Evolutionary conservation across 2,888 invertebrate species (phyloP).

Genomic region (Cephalotes varians): DNA sequence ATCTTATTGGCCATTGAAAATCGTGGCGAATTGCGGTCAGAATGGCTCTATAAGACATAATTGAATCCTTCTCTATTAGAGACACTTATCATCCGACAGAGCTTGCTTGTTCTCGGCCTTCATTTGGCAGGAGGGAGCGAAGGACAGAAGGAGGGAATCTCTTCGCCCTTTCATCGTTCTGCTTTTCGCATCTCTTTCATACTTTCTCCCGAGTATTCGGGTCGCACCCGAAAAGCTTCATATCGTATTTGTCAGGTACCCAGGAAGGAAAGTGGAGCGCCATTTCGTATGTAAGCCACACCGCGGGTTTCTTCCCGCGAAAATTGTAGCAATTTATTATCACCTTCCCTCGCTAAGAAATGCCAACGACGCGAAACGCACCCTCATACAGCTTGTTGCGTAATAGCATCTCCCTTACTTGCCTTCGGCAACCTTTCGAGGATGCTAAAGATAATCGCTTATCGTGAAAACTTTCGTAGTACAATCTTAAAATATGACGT

Average conservation of each 20-base stretch:
- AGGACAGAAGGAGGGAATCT: not conserved
- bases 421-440: conserved; percentile 24
- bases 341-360: conserved; percentile 68
- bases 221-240: conserved; percentile 76
- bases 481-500: not conserved
- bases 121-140: conserved; percentile 64
- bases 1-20: conserved; percentile 56
- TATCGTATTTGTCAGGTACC: conserved; percentile 81
- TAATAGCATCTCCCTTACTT: conserved; percentile 50
- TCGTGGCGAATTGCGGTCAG: conserved; percentile 60
- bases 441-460: not conserved
- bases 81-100: conserved; percentile 76
- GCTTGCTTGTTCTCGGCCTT: conserved; percentile 66
- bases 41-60: conserved; percentile 80
- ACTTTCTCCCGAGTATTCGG: conserved; percentile 32
- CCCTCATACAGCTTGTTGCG: conserved; percentile 42
- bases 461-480: not conserved
- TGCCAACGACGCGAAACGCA: conserved; percentile 58
- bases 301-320: conserved; percentile 72
- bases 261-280: conserved; percentile 54
- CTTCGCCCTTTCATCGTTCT: conserved; percentile 2
- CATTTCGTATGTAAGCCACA: conserved; percentile 78
- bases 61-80: conserved; percentile 82
- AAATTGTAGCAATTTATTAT: conserved; percentile 80
- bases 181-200: conserved; percentile 26